Conservation (phyloP, 92 coral and sea anemone species). For the Bergia sp. region DNA sequence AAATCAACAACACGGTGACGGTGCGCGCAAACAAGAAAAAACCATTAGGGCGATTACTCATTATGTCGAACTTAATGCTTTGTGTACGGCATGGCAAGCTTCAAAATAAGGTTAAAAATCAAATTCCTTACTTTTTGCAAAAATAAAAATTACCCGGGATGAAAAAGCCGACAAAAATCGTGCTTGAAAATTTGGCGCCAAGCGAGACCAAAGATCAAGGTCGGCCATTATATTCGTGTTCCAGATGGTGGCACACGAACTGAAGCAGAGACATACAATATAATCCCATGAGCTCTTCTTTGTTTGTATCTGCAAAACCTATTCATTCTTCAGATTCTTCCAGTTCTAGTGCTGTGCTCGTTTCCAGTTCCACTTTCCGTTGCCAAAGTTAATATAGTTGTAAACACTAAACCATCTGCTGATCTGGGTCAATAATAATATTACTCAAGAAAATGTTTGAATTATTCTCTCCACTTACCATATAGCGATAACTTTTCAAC, state of each 20-base stretch:
- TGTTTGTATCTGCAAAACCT: not conserved
- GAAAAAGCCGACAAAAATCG: not conserved
- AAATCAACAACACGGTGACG: too few species aligned
- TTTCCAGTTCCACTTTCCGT: not conserved
- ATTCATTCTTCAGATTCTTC: not conserved
- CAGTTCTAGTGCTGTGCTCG: not conserved
- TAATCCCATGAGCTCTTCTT: not conserved
- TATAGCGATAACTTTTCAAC: not conserved
- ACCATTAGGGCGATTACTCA: not conserved
- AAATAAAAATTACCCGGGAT: not conserved
- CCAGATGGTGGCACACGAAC: not conserved
- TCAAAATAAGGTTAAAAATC: too few species aligned
- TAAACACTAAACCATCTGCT: not conserved
- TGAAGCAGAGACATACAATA: not conserved
- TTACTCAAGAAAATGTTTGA: not conserved
- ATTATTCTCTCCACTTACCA: slow-evolving; percentile 8
- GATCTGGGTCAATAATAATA: not conserved
- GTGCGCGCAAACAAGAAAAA: not conserved
- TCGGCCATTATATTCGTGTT: not conserved
- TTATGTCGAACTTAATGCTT: not conserved
- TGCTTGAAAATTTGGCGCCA: slow-evolving; percentile 6
- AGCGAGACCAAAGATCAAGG: slow-evolving; percentile 5
- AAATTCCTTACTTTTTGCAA: too few species aligned
- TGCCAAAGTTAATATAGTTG: not conserved
- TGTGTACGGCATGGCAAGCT: too few species aligned